Conservation (phyloP, 2,797 vertebrate genomes). For the Astyanax mexicanus region DNA sequence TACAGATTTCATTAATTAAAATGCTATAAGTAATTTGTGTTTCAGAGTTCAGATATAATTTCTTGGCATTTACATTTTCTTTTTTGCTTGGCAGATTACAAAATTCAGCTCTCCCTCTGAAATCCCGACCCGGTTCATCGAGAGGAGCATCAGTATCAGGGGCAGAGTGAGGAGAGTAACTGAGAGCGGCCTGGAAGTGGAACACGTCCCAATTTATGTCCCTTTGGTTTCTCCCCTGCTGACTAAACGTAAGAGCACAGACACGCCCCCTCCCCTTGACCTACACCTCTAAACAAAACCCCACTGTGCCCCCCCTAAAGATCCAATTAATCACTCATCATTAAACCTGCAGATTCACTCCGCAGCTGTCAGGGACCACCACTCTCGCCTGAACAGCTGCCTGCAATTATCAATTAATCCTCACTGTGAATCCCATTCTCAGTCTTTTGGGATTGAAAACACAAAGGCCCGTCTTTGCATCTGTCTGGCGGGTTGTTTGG, state of each 20-base stretch:
- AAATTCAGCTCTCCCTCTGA: slow-evolving; percentile 85
- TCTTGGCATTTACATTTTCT: no score
- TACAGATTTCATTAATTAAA: no score
- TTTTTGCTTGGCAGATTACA: slow-evolving; percentile 69
- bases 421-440: slow-evolving; percentile 18
- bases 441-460: slow-evolving; percentile 9
- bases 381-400: slow-evolving; percentile 37
- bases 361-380: slow-evolving; percentile 36
- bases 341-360: slow-evolving; percentile 21
- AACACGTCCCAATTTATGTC: slow-evolving; percentile 88
- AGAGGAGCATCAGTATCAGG: slow-evolving; percentile 87
- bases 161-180: slow-evolving; percentile 83
- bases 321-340: slow-evolving; percentile 3
- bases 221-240: slow-evolving; percentile 83
- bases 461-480: not conserved
- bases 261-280: not conserved
- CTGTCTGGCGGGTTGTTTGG: not conserved
- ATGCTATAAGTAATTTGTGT: no score
- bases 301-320: not conserved
- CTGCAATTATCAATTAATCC: slow-evolving; percentile 40
- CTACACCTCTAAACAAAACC: not conserved
- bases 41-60: no score
- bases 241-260: slow-evolving; percentile 77
- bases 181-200: slow-evolving; percentile 85
- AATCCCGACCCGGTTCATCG: slow-evolving; percentile 87